Conservation (phyloP, 2,888 invertebrate species). For the Tetheella fluctuosa region DNA sequence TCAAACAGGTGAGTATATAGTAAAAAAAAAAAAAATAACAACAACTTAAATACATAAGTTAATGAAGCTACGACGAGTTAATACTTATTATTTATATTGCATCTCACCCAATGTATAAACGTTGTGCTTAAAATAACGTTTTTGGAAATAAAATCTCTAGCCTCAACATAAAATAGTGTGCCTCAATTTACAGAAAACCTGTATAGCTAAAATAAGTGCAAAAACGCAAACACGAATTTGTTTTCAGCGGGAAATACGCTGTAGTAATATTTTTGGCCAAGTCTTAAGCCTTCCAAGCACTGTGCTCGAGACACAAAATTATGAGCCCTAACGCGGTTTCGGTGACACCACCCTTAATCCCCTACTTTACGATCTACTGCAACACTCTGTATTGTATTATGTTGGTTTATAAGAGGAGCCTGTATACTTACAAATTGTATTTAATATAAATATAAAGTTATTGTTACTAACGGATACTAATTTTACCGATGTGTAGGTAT, state of each 20-base stretch:
- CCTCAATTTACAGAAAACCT: background rate
- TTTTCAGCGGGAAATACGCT: conserved; percentile 3
- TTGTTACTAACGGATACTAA: too few species aligned
- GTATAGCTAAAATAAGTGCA: background rate
- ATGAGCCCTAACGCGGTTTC: conserved; percentile 48
- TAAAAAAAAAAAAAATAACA: too few species aligned
- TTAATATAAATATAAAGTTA: background rate
- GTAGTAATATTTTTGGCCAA: conserved; percentile 14
- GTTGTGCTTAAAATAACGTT: too few species aligned
- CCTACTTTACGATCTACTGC: conserved; percentile 49
- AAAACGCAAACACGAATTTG: background rate
- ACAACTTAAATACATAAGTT: too few species aligned
- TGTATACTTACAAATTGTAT: background rate
- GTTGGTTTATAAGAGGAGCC: conserved; percentile 3
- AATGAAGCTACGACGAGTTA: too few species aligned
- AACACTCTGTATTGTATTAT: conserved; percentile 25
- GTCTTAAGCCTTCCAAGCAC: conserved; percentile 24
- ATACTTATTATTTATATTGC: too few species aligned
- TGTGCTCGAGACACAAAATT: conserved; percentile 43
- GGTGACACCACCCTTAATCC: conserved; percentile 56
- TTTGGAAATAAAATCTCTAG: too few species aligned
- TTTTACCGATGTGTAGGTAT: too few species aligned
- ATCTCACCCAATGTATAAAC: too few species aligned
- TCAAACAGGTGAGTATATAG: too few species aligned
- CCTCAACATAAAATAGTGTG: too few species aligned